Percentiles rank a stretch among this genome's conserved stretches.
Evolutionary conservation across 2,888 invertebrate species (phyloP).

Genomic region (Pheosia tremula): DNA sequence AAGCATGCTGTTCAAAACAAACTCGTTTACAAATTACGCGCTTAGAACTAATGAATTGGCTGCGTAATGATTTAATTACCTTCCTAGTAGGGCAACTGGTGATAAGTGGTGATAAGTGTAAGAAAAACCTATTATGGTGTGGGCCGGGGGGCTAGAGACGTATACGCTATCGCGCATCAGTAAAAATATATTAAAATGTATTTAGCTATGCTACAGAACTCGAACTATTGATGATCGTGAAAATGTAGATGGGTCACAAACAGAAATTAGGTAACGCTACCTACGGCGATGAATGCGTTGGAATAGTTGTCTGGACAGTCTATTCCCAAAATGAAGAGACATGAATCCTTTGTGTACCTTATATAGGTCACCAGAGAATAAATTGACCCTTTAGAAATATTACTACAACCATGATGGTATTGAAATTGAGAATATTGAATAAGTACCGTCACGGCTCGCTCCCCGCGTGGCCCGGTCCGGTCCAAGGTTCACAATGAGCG

Average conservation of each 20-base stretch:
- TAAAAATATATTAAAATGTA: background rate
- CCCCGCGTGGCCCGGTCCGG: conserved; percentile 2
- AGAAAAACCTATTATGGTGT: background rate
- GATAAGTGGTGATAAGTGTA: too few relatives aligned
- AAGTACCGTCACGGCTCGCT: background rate
- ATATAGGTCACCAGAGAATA: conserved; percentile 1
- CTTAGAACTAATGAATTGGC: background rate
- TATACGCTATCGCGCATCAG: background rate
- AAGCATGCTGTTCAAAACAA: background rate
- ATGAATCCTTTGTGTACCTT: background rate
- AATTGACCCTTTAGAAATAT: background rate
- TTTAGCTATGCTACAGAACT: background rate
- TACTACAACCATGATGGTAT: background rate
- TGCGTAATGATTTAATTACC: background rate
- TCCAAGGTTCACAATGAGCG: conserved; percentile 12
- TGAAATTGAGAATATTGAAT: conserved; percentile 2
- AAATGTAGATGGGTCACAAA: too few relatives aligned
- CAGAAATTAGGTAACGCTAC: too few relatives aligned
- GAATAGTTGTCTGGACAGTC: too few relatives aligned
- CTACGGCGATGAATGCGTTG: too few relatives aligned
- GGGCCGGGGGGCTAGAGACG: background rate
- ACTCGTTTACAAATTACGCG: conserved; percentile 1
- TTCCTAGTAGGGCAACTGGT: background rate
- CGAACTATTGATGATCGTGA: too few relatives aligned
- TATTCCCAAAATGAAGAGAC: too few relatives aligned